phyloP scores from a whole-genome alignment of 1,140 invertebrate genomes.

The Antheraea mylitta region DNA sequence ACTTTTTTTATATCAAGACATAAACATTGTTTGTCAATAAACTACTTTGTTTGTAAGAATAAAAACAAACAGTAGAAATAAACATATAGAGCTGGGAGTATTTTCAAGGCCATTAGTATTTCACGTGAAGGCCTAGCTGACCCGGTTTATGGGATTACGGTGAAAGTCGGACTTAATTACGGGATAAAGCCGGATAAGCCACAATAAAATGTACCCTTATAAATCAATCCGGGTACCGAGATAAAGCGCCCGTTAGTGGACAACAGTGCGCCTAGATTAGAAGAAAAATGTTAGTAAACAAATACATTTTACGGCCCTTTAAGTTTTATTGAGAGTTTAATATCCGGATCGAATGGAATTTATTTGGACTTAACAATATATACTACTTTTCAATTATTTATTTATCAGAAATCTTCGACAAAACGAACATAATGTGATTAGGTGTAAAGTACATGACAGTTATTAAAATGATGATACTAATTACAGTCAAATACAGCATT shows the following conservation, averaged over 20 bases:
- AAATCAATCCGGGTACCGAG: constrained; percentile 34
- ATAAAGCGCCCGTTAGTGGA: constrained; percentile 24
- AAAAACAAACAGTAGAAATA: not conserved
- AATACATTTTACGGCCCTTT: not conserved
- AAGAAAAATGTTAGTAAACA: constrained; percentile 12
- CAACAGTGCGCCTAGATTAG: not conserved
- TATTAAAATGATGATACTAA: too few relatives aligned
- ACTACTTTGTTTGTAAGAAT: not conserved
- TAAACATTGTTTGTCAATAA: not conserved
- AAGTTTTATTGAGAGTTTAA: not conserved
- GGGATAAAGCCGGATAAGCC: constrained; percentile 37
- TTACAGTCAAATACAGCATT: too few relatives aligned
- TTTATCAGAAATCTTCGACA: too few relatives aligned
- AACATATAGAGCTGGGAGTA: not conserved
- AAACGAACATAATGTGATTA: too few relatives aligned
- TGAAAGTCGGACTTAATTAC: constrained; percentile 38
- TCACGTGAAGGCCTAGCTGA: constrained; percentile 20
- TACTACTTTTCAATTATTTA: not conserved
- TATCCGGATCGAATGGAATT: not conserved
- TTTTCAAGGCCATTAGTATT: constrained; percentile 10
- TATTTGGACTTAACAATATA: not conserved
- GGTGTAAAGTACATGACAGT: too few relatives aligned
- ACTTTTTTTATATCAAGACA: too few relatives aligned
- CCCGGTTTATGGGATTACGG: constrained; percentile 27
- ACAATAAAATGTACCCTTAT: constrained; percentile 36